Evolutionary conservation across 2,113 vertebrate genomes (phyloP), one percentile per base, ranked within the genome.

Genomic region (Piprites chloris): DNA sequence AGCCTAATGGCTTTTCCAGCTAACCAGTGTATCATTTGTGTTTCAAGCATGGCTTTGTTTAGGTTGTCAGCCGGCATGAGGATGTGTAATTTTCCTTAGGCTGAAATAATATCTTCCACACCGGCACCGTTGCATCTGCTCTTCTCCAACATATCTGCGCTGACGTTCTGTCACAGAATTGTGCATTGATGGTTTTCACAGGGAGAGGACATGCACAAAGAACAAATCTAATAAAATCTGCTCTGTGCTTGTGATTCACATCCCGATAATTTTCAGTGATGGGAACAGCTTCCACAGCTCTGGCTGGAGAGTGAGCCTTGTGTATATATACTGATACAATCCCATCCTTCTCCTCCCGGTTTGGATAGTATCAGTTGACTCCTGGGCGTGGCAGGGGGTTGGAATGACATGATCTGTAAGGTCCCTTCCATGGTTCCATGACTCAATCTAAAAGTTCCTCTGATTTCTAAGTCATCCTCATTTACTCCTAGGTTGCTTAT

Each of bases 11-110:
- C 67, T 96, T 93, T 96, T 95, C 52, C 69, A 89, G 72, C 65
- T 93, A 76, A 89, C 69, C 35, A 52, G 33, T 53, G 46, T 85
- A 91, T 95, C 72, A 88, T 93, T 95, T 92, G 65, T 80, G 39
- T 86, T 94, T 95, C 86, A 96, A 90, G 94, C 52, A 28, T 18
- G 20, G 75, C 71, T 87, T 95, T 97, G 82, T 97, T 98, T 94
- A 85, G 65, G 42, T 91, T 97, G 93, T 96, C 97, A 97, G 87
- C 11, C 2, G 8, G 62, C 95, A 96, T 89, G 89, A 97, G 84
- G 94, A 96, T 66, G 77, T 87, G 82, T 96, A 83, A 95, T 97
- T 97, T 98, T 92, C 86, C 79, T 78, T 59, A 68, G 90, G 69
- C 62, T 85, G 72, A 75, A 96, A 89, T 55, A 71, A 24, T 80